Evolutionary conservation across 2,888 invertebrate species (phyloP), one percentile per base, ranked within the genome.

Genomic region (Diplolepis rosae): DNA sequence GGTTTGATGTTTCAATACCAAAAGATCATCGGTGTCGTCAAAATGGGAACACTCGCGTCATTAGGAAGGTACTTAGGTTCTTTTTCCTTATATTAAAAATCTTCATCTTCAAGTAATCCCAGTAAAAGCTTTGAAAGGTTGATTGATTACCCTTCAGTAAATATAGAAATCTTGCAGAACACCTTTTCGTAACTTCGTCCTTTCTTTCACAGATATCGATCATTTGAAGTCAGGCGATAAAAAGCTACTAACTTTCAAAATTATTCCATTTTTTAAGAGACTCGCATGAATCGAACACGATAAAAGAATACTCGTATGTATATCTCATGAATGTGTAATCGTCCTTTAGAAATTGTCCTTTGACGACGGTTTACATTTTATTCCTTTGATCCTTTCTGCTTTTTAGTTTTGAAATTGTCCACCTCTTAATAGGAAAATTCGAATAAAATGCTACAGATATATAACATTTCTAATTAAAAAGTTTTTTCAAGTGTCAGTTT

Each of bases 61-160:
- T 56, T 56, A 56, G 56, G 22, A 6, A 54, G 18, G 18, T 56
- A 35, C 13, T 56, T 18, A n/a, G 5, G 22, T 13, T 6, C 35
- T 35, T 56, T 56, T 35, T 39, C 35, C 35, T 32, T 7, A 56
- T n/a, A 56, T 56, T 56, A 56, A 39, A 56, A 56, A 24, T 56
- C 24, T 56, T 24, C 35, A 56, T 56, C 22, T 56, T 35, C 24
- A 56, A 56, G 56, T 35, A 13, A 39, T 56, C 13, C 9, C 32
- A 35, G 56, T 35, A 24, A 35, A 56, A 35, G 56, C 13, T 56
- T 24, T 24, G 13, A 39, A 35, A 56, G 35, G 18, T 56, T 56
- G 56, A 56, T 56, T 56, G 56, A 56, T 56, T 56, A 39, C 56
- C n/a, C 18, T 18, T 35, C 56, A 32, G 35, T 24, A 39, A 56